A percentile compares a stretch with the other conserved stretches of the same genome.
phyloP scores from a whole-genome alignment of 2,113 vertebrate species.

The Kryptolebias marmoratus region DNA sequence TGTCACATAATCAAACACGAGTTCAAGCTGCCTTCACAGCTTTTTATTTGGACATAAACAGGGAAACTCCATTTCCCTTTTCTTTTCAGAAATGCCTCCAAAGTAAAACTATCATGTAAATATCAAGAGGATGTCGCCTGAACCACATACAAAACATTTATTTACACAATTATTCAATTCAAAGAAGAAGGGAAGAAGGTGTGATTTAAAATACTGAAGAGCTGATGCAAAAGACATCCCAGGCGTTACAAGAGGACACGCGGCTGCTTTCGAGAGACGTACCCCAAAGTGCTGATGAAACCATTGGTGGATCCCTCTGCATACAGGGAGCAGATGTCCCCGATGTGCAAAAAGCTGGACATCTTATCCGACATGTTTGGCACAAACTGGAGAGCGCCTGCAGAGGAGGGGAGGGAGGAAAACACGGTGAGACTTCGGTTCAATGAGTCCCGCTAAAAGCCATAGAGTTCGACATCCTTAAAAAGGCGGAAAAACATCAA shows the following conservation, averaged over 20 bases:
- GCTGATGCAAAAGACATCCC: not conserved
- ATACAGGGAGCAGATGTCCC: constrained; percentile 97
- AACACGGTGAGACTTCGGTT: not conserved
- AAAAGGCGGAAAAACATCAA: not conserved
- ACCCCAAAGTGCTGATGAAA: constrained; percentile 98
- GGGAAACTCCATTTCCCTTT: not conserved
- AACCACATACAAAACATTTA: constrained; percentile 1
- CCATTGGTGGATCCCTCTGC: constrained; percentile 97
- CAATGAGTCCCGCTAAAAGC: not conserved
- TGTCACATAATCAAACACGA: too few relatives aligned
- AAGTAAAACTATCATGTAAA: constrained; percentile 3
- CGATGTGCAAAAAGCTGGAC: constrained; percentile 97
- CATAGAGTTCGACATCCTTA: not conserved
- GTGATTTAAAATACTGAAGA: constrained; percentile 4
- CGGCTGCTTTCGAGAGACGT: constrained; percentile 59
- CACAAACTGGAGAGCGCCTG: constrained; percentile 59
- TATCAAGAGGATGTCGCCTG: not conserved
- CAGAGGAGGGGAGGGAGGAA: constrained; percentile 46
- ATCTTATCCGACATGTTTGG: constrained; percentile 96
- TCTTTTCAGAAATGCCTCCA: not conserved
- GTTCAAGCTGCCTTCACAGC: constrained; percentile 29
- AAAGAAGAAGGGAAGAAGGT: not conserved
- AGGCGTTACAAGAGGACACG: constrained; percentile 16
- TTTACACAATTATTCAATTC: not conserved
- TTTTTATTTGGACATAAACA: constrained; percentile 19